Evolutionary conservation across 2,797 vertebrate genomes (phyloP).

Genomic region (Chanos chanos): DNA sequence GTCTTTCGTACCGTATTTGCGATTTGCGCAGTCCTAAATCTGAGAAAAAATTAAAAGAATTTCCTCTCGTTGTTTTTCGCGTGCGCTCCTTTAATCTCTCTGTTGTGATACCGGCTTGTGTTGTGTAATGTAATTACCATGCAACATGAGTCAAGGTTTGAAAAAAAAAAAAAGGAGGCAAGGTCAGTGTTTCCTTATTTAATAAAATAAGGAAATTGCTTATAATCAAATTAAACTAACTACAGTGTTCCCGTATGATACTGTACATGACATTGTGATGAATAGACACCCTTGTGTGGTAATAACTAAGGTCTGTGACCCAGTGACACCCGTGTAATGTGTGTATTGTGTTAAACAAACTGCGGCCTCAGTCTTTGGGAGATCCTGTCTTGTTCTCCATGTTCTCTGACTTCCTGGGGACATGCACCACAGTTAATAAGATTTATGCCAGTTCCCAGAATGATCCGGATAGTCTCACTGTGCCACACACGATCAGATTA

Average conservation of each 20-base stretch:
- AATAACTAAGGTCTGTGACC: too few relatives aligned
- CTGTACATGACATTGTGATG: too few relatives aligned
- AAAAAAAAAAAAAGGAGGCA: constrained; percentile 37
- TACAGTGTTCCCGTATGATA: constrained; percentile 57
- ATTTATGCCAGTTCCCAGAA: not conserved
- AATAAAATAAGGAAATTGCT: constrained; percentile 69
- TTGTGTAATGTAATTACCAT: not conserved
- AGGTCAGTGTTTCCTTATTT: constrained; percentile 54
- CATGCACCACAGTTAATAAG: constrained; percentile 8
- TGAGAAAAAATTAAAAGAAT: too few relatives aligned
- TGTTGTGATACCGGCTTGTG: not conserved
- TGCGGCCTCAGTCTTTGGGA: too few relatives aligned
- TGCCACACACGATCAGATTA: constrained; percentile 3
- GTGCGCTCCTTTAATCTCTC: too few relatives aligned
- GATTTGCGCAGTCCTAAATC: too few relatives aligned
- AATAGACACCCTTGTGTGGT: too few relatives aligned
- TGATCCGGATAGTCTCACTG: not conserved
- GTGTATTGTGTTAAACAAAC: too few relatives aligned
- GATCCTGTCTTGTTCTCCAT: not conserved
- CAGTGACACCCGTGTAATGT: too few relatives aligned
- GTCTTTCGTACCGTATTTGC: too few relatives aligned
- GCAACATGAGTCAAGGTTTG: constrained; percentile 35
- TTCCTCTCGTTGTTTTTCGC: too few relatives aligned
- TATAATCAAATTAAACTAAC: constrained; percentile 60
- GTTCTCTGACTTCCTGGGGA: not conserved